Base-by-base conservation (phyloP, 2,888 invertebrate species). In the Gymnoscelis rufifasciata region DNA sequence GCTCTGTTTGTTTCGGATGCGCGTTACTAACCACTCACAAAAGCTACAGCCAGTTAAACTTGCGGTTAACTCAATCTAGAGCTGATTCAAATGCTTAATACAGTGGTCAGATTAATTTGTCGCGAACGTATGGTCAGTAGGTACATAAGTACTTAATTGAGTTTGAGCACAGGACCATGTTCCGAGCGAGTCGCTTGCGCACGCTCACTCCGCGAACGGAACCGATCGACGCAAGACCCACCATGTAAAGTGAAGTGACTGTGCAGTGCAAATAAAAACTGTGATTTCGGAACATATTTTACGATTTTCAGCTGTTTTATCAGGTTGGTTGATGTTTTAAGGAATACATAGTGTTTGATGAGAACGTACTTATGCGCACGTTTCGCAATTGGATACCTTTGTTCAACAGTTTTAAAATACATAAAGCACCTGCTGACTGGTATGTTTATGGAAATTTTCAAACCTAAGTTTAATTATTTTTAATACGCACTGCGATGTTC, bases 171-270 rank as follows among this genome's bases (percentile, higher is more conserved):
- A 80, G 82, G 81, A 81, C 74, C 43, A 40, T 33, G 5, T 19
- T 3, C 19, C 75, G 66, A 64, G 64, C 43, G 57, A 51, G 47
- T 59, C 67, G 68, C 73, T 73, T 55, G 70, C 70, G 72, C 76
- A 64, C 78, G 78, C 77, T 80, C 83, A 82, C 75, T 83, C 69
- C 56, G 64, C 62, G 58, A 59, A 54, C 71, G 72, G 68, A 66
- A 66, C 66, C 73, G 72, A 71, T 57, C 66, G 71, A 72, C 72
- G 74, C 73, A 76, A 74, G 72, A 64, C 61, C 57, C 61, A 62
- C 59, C 56, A 66, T 59, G 65, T 56, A 57, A 14, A 48, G 51
- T 51, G 47, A 58, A 58, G 65, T 57, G 56, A 68, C 50, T 64
- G 70, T 62, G 56, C 54, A 62, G 56, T 57, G 56, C 48, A 53